phyloP scores from a whole-genome alignment of 2,797 vertebrate genomes.

The Argentina silus region DNA sequence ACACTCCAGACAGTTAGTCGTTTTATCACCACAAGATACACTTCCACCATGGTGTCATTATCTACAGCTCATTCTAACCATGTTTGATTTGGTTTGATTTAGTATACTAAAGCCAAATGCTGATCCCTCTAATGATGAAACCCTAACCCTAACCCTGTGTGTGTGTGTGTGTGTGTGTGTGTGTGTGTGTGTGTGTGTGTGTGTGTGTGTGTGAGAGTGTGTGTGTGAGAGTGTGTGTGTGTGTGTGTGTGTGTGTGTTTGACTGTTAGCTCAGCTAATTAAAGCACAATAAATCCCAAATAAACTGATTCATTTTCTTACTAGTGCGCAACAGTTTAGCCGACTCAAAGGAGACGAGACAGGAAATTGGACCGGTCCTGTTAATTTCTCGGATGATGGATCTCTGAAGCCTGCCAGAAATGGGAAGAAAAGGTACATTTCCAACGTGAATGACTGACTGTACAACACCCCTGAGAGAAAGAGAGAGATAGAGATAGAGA shows the following conservation, averaged over 20 bases:
- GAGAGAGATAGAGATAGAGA: conserved; percentile 48
- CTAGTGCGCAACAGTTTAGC: conserved; percentile 98
- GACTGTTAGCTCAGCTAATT: conserved; percentile 27
- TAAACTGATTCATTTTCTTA: conserved; percentile 96
- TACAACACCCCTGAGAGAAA: conserved; percentile 75
- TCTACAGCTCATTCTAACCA: conserved; percentile 36
- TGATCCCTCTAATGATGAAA: conserved; percentile 16
- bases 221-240: conserved; percentile 37
- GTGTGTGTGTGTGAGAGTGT: conserved; percentile 22
- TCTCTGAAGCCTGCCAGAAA: conserved; percentile 92
- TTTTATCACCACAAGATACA: not conserved
- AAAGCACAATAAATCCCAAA: conserved; percentile 69
- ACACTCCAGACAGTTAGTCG: conserved; percentile 30
- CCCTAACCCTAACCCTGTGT: not conserved
- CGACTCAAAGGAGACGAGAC: conserved; percentile 97
- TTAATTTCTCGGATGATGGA: conserved; percentile 96
- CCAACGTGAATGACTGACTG: conserved; percentile 68
- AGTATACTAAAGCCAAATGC: conserved; percentile 41
- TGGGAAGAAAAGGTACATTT: conserved; percentile 96
- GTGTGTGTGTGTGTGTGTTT: conserved; percentile 44
- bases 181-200: conserved; percentile 30
- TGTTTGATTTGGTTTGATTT: conserved; percentile 38
- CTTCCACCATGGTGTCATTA: not conserved
- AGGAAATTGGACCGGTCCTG: conserved; percentile 96
- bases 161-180: conserved; percentile 36